phyloP scores from a whole-genome alignment of 1,140 invertebrate species.

The Psilanteris sp. region DNA sequence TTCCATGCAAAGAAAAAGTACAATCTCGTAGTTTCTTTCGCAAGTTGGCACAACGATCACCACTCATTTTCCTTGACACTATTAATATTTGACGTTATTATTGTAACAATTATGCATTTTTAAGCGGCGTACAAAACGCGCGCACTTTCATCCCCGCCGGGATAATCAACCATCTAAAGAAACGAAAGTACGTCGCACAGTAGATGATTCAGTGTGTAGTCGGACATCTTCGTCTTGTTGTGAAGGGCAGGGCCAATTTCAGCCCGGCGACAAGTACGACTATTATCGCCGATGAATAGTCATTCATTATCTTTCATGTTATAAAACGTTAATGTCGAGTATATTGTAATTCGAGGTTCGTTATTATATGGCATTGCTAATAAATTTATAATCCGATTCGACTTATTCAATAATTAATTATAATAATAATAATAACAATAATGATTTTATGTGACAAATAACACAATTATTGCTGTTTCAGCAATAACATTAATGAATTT shows the following conservation, averaged over 20 bases:
- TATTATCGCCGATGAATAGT: neutral
- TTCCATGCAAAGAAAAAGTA: conserved; percentile 62
- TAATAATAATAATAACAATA: no score
- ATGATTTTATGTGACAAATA: no score
- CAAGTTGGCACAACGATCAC: conserved; percentile 60
- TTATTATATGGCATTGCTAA: no score
- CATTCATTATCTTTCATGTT: conserved; percentile 10
- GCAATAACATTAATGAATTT: no score
- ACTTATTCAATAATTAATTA: no score
- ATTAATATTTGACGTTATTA: conserved; percentile 65
- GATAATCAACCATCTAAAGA: conserved; percentile 33
- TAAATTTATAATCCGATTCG: no score
- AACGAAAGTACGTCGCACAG: conserved; percentile 54
- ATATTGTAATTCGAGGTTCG: no score
- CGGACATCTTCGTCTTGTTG: conserved; percentile 58
- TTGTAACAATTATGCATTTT: conserved; percentile 66
- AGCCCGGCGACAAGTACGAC: conserved; percentile 1
- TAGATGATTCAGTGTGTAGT: conserved; percentile 63
- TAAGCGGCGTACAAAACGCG: conserved; percentile 21
- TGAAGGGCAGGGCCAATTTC: conserved; percentile 53
- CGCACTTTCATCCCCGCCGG: conserved; percentile 27
- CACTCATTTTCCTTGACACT: conserved; percentile 66
- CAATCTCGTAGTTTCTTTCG: conserved; percentile 63
- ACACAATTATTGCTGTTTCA: no score
- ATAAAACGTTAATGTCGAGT: neutral